These are phyloP conservation scores for Drosophila sturtevanti DNA, from an alignment of 1,140 invertebrate species.

Conservation along the genomic window DNA sequence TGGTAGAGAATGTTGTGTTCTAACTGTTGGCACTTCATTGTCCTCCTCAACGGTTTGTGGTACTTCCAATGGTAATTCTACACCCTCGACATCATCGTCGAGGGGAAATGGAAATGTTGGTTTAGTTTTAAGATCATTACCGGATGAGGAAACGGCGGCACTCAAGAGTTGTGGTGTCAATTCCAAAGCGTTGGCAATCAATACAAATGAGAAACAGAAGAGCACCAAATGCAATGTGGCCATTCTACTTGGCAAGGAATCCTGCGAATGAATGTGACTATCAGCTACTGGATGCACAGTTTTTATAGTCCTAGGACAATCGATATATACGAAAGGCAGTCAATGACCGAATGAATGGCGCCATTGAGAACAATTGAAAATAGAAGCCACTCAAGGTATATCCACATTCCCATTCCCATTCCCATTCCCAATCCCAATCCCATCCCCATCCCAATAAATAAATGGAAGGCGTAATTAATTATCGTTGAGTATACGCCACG, in stretches of 20 bases:
- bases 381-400: slow-evolving; percentile 68
- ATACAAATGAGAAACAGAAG: slow-evolving; percentile 61
- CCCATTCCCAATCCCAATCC: neutral
- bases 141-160: slow-evolving; percentile 32
- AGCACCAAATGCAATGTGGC: slow-evolving; percentile 66
- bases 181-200: slow-evolving; percentile 61
- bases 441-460: slow-evolving; percentile 25
- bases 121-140: slow-evolving; percentile 52
- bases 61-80: slow-evolving; percentile 61
- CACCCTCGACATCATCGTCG: slow-evolving; percentile 59
- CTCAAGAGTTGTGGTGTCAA: slow-evolving; percentile 43
- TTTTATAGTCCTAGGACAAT: slow-evolving; percentile 52
- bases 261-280: slow-evolving; percentile 52
- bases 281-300: slow-evolving; percentile 1
- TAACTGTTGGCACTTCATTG: slow-evolving; percentile 10
- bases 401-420: slow-evolving; percentile 14
- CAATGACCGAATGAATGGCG: slow-evolving; percentile 53
- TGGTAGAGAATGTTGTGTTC: slow-evolving; percentile 48
- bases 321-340: slow-evolving; percentile 34
- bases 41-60: slow-evolving; percentile 43
- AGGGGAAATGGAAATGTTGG: slow-evolving; percentile 54
- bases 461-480: slow-evolving; percentile 72
- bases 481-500: slow-evolving; percentile 66
- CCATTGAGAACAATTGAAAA: slow-evolving; percentile 56
- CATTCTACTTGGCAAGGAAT: slow-evolving; percentile 52